Conservation (phyloP, 1,140 invertebrate species). For the Pseudomyrmex pallidus region DNA sequence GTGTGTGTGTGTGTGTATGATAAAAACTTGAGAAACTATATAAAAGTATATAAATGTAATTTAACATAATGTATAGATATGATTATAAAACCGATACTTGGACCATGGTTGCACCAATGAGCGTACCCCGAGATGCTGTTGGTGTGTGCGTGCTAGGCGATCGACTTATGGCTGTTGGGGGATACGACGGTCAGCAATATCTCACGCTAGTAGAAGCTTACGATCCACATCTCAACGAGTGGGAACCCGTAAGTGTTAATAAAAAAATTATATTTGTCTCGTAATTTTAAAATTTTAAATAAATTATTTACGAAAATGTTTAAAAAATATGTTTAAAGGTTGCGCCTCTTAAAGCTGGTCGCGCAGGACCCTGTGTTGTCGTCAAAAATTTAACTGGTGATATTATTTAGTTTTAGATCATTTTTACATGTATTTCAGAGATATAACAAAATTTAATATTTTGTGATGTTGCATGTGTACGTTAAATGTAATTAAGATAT, state of each 20-base stretch:
- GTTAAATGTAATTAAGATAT: constrained; percentile 47
- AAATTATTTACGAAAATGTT: background rate
- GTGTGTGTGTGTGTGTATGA: background rate
- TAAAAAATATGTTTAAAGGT: constrained; percentile 84
- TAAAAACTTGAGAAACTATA: background rate
- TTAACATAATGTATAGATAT: constrained; percentile 83
- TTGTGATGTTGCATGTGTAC: constrained; percentile 33
- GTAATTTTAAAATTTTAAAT: constrained; percentile 15
- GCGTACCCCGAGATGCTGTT: constrained; percentile 94
- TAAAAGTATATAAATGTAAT: too few relatives aligned
- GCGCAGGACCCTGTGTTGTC: constrained; percentile 95
- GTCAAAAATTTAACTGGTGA: constrained; percentile 75
- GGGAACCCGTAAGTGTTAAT: constrained; percentile 88
- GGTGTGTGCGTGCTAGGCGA: constrained; percentile 96
- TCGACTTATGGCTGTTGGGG: constrained; percentile 95
- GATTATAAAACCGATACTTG: constrained; percentile 94
- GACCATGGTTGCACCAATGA: constrained; percentile 95
- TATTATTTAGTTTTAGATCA: background rate
- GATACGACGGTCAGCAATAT: constrained; percentile 98
- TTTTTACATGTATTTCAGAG: constrained; percentile 33
- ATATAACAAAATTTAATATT: constrained; percentile 30
- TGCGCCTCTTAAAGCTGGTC: constrained; percentile 90
- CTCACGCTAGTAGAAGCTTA: constrained; percentile 96
- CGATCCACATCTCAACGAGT: constrained; percentile 95
- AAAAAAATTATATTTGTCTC: too few relatives aligned